Base-by-base conservation (phyloP, 2,888 invertebrate species). In the Netelia virgata region DNA sequence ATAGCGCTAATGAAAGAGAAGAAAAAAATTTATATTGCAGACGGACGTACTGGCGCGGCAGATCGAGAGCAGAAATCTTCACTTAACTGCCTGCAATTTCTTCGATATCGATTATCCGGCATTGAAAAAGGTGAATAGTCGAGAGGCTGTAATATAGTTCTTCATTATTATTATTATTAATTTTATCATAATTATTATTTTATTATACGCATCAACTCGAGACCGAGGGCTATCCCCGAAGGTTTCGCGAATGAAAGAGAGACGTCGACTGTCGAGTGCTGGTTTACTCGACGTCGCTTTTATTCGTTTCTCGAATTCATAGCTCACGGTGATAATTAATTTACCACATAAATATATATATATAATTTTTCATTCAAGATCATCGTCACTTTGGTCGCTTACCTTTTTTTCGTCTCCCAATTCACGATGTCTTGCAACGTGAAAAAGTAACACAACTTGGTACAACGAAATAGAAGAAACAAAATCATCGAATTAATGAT, bases 71-170 rank as follows among this genome's bases (percentile, higher is more conserved):
- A 82, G 79, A 53, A 75, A 73, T 85, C 83, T 86, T 63, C 82
- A 80, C 75, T 82, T 87, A 64, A 86, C 83, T 8, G 87, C 85
- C 28, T 82, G 75, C 80, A 85, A 83, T 86, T 83, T 87, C 82
- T 86, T 87, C 74, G 80, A 53, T 78, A 85, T 87, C 75, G 86
- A 87, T 82, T 86, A 87, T 85, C 76, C 83, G 61, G 66, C 83
- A 61, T 73, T 87, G 78, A 79, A 74, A 73, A 86, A 72, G 87
- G 87, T 87, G 70, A 77, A 81, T 70, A 83, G 55, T 68, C 41
- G 55, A 47, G 69, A 68, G 53, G 23, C 63, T 57, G 23, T 53
- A 14, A 11, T 55, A 61, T 55, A 59, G 59, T 57, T 59, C 28
- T 5, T 3, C 28, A 28, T 28, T 28, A 28, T 28, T 28, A 77